Conservation (phyloP, 2,888 invertebrate species). For the Camptogramma bilineatum region DNA sequence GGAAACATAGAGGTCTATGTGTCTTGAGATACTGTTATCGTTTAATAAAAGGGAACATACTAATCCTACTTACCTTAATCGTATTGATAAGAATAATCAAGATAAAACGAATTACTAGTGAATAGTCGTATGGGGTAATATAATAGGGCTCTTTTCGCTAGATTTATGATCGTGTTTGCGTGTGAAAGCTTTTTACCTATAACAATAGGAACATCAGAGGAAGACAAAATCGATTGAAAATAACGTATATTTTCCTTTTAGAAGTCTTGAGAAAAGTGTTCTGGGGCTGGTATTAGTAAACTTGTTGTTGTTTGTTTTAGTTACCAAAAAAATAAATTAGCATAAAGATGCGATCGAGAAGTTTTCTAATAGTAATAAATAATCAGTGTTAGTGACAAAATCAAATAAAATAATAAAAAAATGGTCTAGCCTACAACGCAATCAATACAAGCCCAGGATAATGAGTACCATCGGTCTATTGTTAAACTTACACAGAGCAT, state of each 20-base stretch:
- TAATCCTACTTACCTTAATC: constrained; percentile 18
- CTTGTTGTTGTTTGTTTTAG: too few relatives aligned
- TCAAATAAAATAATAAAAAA: too few relatives aligned
- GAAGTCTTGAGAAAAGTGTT: too few relatives aligned
- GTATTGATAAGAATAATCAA: constrained; percentile 34
- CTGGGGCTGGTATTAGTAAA: too few relatives aligned
- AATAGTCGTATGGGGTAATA: constrained; percentile 24
- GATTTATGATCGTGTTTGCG: constrained; percentile 37
- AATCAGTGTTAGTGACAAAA: too few relatives aligned
- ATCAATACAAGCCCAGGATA: constrained; percentile 11
- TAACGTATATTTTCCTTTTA: too few relatives aligned
- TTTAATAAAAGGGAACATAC: constrained; percentile 9
- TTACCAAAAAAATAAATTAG: too few relatives aligned
- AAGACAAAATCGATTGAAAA: not conserved
- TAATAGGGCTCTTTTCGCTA: constrained; percentile 16
- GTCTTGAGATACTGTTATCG: constrained; percentile 10
- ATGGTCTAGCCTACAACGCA: not conserved
- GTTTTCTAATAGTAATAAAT: too few relatives aligned
- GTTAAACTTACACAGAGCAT: constrained; percentile 20
- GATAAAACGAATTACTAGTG: constrained; percentile 37
- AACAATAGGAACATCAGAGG: not conserved
- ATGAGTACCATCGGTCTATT: constrained; percentile 9
- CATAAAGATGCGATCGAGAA: too few relatives aligned
- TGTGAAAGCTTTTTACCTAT: constrained; percentile 25
- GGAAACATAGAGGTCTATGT: constrained; percentile 5